Conservation (phyloP, 1,140 invertebrate species). For the Cryptotermes secundus region DNA sequence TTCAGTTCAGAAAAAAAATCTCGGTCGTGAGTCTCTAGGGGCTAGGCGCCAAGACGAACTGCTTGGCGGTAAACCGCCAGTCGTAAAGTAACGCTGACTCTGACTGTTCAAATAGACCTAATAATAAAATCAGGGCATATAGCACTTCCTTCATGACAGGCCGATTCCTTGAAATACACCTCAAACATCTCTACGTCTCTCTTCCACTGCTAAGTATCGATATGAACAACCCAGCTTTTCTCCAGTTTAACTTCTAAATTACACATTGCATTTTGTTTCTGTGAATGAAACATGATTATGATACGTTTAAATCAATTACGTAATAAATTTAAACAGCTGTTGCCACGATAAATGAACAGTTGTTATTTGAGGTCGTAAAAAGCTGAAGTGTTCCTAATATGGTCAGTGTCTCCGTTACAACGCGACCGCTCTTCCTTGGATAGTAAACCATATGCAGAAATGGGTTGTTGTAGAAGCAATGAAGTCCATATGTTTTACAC, state of each 20-base stretch:
- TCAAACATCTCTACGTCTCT: too few species aligned
- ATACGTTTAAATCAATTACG: neutral
- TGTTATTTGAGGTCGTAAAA: neutral
- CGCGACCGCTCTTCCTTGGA: neutral
- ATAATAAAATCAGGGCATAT: too few species aligned
- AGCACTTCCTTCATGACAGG: too few species aligned
- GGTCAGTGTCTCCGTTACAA: neutral
- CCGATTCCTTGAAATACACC: too few species aligned
- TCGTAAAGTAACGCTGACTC: too few species aligned
- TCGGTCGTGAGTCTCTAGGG: too few species aligned
- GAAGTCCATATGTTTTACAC: too few species aligned
- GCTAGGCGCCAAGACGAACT: too few species aligned
- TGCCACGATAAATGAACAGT: neutral
- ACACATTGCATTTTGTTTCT: neutral
- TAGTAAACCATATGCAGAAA: neutral
- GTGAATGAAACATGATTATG: neutral
- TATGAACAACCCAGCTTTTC: neutral
- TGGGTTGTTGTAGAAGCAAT: neutral
- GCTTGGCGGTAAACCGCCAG: too few species aligned
- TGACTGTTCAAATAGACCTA: too few species aligned
- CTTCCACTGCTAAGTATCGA: neutral
- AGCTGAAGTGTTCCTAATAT: neutral
- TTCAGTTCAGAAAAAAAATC: too few species aligned
- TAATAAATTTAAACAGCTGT: neutral
- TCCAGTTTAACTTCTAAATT: neutral